Evolutionary conservation across 2,113 vertebrate species (phyloP).

Genomic region (Corydoras sp.): DNA sequence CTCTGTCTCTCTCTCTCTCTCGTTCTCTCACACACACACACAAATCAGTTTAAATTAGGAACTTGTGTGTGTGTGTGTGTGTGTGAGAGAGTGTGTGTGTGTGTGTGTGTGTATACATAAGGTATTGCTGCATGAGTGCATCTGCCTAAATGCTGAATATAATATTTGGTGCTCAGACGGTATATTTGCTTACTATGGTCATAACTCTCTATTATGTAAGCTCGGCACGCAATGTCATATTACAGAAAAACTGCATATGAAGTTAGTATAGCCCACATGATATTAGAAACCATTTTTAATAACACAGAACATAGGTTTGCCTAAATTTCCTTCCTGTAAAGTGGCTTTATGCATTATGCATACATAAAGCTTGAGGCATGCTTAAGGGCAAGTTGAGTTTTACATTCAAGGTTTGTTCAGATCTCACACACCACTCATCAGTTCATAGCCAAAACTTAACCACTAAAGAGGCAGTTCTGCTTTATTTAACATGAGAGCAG

Average conservation of each 20-base stretch:
- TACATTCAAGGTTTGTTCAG: too few relatives aligned
- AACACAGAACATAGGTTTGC: too few relatives aligned
- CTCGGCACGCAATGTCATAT: constrained; percentile 7
- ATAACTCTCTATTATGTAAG: constrained; percentile 24
- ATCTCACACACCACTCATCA: too few relatives aligned
- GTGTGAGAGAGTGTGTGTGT: not conserved
- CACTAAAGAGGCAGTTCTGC: too few relatives aligned
- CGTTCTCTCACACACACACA: constrained; percentile 20
- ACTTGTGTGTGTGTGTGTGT: not conserved
- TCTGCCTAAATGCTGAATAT: constrained; percentile 28
- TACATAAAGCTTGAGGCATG: too few relatives aligned
- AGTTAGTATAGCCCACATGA: too few relatives aligned
- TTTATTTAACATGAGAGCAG: too few relatives aligned
- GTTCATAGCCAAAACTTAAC: too few relatives aligned
- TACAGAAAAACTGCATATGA: constrained; percentile 8
- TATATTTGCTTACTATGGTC: constrained; percentile 25
- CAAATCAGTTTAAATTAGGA: constrained; percentile 25
- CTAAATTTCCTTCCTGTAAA: too few relatives aligned
- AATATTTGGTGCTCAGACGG: constrained; percentile 22
- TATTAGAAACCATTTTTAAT: too few relatives aligned
- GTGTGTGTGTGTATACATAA: constrained; percentile 5
- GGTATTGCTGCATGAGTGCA: constrained; percentile 18
- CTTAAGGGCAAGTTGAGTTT: too few relatives aligned
- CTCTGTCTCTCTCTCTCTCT: not conserved
- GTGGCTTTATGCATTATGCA: too few relatives aligned